A percentile compares a stretch with the other conserved stretches of the same genome.
phyloP scores from a whole-genome alignment of 2,113 vertebrate genomes.

The Xiphophorus couchianus region DNA sequence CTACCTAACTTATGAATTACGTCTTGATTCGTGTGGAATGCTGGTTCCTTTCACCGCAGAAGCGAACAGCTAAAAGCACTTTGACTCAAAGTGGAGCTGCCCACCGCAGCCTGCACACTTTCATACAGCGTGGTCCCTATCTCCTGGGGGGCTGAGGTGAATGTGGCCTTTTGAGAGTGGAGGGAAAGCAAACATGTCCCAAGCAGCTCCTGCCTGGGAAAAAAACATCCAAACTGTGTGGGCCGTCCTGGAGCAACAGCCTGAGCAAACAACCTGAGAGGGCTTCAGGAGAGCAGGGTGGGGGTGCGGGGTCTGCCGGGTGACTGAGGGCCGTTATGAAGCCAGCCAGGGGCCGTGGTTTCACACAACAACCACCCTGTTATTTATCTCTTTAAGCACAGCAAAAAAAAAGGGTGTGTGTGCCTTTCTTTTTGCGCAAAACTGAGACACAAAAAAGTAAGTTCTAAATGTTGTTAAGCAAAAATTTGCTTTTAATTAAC shows the following conservation, averaged over 20 bases:
- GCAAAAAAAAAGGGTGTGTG: too few species aligned
- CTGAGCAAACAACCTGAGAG: slow-evolving; percentile 76
- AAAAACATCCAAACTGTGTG: slow-evolving; percentile 72
- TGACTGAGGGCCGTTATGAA: slow-evolving; percentile 36
- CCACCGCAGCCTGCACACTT: slow-evolving; percentile 48
- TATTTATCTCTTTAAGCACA: neutral
- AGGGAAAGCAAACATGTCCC: slow-evolving; percentile 72
- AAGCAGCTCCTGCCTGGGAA: slow-evolving; percentile 72
- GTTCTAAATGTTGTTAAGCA: neutral
- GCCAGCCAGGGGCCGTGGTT: slow-evolving; percentile 18
- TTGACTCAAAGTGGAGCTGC: slow-evolving; percentile 56
- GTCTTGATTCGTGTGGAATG: slow-evolving; percentile 40
- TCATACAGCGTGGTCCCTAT: slow-evolving; percentile 53
- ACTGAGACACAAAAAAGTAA: too few species aligned
- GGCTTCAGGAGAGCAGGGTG: slow-evolving; percentile 42
- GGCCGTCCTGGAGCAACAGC: slow-evolving; percentile 67
- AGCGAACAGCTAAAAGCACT: slow-evolving; percentile 51
- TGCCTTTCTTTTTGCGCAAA: too few species aligned
- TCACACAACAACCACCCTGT: slow-evolving; percentile 14
- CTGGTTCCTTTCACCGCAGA: slow-evolving; percentile 11
- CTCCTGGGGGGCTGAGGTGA: slow-evolving; percentile 61
- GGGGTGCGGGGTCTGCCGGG: neutral
- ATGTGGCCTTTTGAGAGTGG: slow-evolving; percentile 73
- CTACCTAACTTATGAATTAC: neutral
- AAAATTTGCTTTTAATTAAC: neutral